Percentiles rank a stretch among this genome's conserved stretches.
Evolutionary conservation across 2,888 invertebrate species (phyloP).

Genomic region (Drosophila merina): DNA sequence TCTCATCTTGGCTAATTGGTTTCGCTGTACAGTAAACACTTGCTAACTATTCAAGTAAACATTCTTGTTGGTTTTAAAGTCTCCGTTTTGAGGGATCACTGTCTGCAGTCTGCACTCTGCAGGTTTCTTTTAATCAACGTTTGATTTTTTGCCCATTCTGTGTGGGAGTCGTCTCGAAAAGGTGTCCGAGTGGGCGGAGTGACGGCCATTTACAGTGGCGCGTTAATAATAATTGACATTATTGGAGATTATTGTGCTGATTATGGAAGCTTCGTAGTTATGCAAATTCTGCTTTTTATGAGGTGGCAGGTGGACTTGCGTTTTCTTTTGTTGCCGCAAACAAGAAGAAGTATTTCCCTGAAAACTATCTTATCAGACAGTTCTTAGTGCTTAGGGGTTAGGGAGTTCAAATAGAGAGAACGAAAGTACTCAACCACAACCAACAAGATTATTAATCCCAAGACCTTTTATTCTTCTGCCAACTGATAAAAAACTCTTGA

Average conservation of each 20-base stretch:
- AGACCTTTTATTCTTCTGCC: not conserved
- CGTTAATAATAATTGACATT: constrained; percentile 38
- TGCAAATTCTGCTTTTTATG: constrained; percentile 30
- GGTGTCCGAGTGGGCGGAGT: constrained; percentile 22
- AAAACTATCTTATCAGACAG: constrained; percentile 28
- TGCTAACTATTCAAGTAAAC: not conserved
- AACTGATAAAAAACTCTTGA: constrained; percentile 22
- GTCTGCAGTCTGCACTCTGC: constrained; percentile 6
- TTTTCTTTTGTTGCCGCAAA: not conserved
- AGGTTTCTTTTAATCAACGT: constrained; percentile 13
- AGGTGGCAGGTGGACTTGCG: constrained; percentile 36
- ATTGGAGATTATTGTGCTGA: constrained; percentile 33
- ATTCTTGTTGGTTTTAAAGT: not conserved
- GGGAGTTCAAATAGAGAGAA: constrained; percentile 16
- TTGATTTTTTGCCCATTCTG: constrained; percentile 24
- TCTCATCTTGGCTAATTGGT: constrained; percentile 55
- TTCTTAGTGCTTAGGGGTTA: not conserved
- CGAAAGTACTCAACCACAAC: constrained; percentile 5
- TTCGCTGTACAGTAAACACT: constrained; percentile 10
- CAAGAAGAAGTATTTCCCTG: not conserved
- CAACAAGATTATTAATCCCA: not conserved
- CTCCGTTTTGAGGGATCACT: constrained; percentile 7
- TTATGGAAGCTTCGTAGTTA: constrained; percentile 23
- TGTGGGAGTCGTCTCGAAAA: constrained; percentile 35
- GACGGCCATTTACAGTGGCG: constrained; percentile 35